Base-by-base conservation (phyloP, 2,888 invertebrate species). In the Ophion costatus region DNA sequence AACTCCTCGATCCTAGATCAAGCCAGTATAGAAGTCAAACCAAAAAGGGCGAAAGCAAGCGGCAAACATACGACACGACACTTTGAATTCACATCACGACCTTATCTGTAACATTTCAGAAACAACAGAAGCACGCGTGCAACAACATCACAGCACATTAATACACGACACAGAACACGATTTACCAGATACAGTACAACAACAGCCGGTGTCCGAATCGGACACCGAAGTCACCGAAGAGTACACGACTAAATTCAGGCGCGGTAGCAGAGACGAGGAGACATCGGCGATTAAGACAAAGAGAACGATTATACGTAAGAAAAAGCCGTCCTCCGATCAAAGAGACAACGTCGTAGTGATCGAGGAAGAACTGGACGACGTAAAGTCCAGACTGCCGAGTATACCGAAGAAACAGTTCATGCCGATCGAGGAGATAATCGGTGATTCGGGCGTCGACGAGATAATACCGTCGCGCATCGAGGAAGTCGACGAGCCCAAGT, bases 101-200 rank as follows among this genome's bases (percentile, higher is more conserved):
- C 90, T 87, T 91, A 51, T 92, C 88, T 93, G 83, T 93, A 89
- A 91, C 90, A 92, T 93, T 93, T 93, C 93, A 93, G 93, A 93
- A 93, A 93, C 91, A 81, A 92, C 91, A 91, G 92, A 92, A 92
- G 92, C 87, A 91, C 88, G 91, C 90, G 91, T 89, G 85, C 90
- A 90, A 91, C 89, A 90, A 90, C 91, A 93, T 89, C 87, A 91
- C 86, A 89, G 86, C 83, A 91, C 90, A 89, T 83, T 83, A 88
- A 88, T 88, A 80, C 89, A 93, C 91, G 80, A 88, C 85, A 92
- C 88, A 88, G 89, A 90, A 92, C 92, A 92, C 90, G 91, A 91
- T 88, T 76, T 88, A 80, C 87, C 87, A 56, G 87, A 88, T 79
- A 89, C 88, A 86, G 89, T 88, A 90, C 89, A 90, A 87, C 89